These are phyloP conservation scores for Ctenosaura bakeri DNA, from an alignment of 2,797 vertebrate genomes.

Conservation along the genomic window DNA sequence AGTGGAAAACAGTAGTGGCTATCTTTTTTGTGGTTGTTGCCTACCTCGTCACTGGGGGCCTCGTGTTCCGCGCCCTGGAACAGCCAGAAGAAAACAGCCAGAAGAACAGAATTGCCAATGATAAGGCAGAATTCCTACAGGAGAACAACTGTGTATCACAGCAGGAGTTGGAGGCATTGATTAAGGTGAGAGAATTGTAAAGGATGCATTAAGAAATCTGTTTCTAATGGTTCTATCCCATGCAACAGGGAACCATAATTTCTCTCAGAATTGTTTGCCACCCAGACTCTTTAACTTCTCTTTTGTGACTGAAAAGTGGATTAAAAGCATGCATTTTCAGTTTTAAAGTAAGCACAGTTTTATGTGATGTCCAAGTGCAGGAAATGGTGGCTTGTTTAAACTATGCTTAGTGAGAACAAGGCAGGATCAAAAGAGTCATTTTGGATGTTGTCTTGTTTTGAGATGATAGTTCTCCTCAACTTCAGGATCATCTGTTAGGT, in stretches of 20 bases:
- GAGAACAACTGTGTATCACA: conserved; percentile 90
- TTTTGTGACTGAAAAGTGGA: neutral
- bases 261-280: neutral
- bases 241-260: neutral
- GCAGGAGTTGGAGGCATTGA: conserved; percentile 89
- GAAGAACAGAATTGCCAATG: conserved; percentile 90
- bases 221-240: neutral
- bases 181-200: conserved; percentile 85
- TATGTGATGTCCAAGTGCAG: neutral
- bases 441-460: neutral
- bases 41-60: conserved; percentile 92
- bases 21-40: conserved; percentile 94
- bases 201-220: neutral
- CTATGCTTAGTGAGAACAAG: neutral
- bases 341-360: neutral
- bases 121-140: conserved; percentile 92
- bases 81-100: conserved; percentile 92
- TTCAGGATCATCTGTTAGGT: neutral
- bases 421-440: neutral
- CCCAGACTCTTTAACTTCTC: neutral
- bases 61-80: conserved; percentile 92
- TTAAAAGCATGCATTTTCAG: neutral
- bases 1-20: conserved; percentile 96
- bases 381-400: neutral
- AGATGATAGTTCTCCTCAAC: neutral